Evolutionary conservation across 2,888 invertebrate species (phyloP), one percentile per base, ranked within the genome.

Genomic region (Serrognathus titanus): DNA sequence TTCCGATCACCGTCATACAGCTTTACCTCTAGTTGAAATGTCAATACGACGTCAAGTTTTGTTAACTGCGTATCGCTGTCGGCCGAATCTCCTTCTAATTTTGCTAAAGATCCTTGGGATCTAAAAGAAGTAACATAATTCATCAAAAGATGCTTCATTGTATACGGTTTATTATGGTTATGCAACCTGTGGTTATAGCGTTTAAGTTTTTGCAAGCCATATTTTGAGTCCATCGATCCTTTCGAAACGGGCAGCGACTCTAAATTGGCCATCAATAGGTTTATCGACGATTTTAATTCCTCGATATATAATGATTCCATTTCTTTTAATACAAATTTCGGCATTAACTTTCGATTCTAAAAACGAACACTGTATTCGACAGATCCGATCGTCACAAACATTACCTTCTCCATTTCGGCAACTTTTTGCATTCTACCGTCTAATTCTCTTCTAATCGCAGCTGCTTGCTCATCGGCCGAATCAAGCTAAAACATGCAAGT

Each of bases 281-380:
- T 98, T 78, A 99, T 97, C 65, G 97, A 95, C 59, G 97, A 90
- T 80, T 97, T 95, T 73, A 97, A 82, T 80, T 99, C 99, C 83
- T 99, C 99, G 73, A 98, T 91, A 83, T 97, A 99, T 73, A 99
- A 85, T 52, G 95, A 94, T 81, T 99, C 99, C 99, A 99, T 99
- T 82, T 99, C 99, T 85, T 99, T 99, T 69, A 99, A 86, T 63
- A 99, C 97, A 83, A 99, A 99, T 83, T 95, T 97, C 68, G 99
- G 99, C 94, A 97, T 95, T 73, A 97, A 80, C 81, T 96, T 95
- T 69, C 95, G 90, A 79, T 97, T 96, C 92, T 94, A 78, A 37
- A 74, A 74, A 56, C 45, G 46, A 53, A 39, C 38, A 48, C 53
- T 52, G 38, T 48, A 52, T 37, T 31, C 6, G 24, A 31, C 24